Base-by-base conservation (phyloP, 2,888 invertebrate species). In the Oxyscelio sp. region DNA sequence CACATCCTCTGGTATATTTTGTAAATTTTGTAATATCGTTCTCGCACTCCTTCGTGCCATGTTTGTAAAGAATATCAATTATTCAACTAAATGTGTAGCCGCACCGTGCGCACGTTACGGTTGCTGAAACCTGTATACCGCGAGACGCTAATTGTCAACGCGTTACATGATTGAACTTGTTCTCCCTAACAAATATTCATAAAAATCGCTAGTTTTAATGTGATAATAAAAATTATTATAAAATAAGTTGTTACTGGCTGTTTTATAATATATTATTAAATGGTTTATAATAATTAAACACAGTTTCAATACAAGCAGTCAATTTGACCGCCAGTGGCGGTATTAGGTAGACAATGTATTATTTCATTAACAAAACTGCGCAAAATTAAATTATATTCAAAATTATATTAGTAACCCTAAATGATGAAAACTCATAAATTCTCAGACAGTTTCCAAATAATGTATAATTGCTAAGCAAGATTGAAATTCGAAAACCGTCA, bases 361-460 rank as follows among this genome's bases (percentile, higher is more conserved):
- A 45, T 45, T 45, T 15, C 45, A 45, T 45, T 5, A 45, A 45
- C 15, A 45, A 45, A 45, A 45, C 45, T 45, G 45, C 45, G 45
- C 9, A 45, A 15, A 45, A 45, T 45, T 45, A 45, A 45, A 45
- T 17, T 45, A 45, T 15, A 45, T 45, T 45, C 45, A 45, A 6
- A 45, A 45, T 45, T 45, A 45, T 45, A 45, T 45, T 45, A 45
- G 45, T 45, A 45, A 45, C 45, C 45, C 9, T 45, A 45, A 45
- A 45, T 45, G 45, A 45, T 45, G 45, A 45, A 45, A 45, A 45
- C 5, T 45, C 45, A 45, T 45, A 45, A 45, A 45, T 45, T 45
- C 4, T 45, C 19, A 45, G 9, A 45, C 4, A 45, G 45, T 45
- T 34, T 34, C 34, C 4, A 34, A 34, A 34, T 34, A 34, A 34